Evolutionary conservation across 1,140 invertebrate species (phyloP).

Genomic region (Rhysida immarginata): DNA sequence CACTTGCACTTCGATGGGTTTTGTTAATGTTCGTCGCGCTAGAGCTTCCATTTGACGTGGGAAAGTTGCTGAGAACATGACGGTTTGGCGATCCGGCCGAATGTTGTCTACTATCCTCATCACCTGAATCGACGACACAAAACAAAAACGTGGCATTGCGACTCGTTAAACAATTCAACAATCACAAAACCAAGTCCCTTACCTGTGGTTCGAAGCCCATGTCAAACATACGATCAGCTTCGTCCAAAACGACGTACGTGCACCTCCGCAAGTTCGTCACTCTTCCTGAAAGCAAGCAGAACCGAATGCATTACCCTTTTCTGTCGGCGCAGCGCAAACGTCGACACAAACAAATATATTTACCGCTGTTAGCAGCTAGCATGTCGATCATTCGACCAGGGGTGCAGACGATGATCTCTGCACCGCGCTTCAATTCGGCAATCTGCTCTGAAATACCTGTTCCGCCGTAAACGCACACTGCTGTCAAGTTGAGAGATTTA

Average conservation of each 20-base stretch:
- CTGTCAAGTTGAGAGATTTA: slow-evolving; percentile 65
- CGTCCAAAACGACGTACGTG: slow-evolving; percentile 95
- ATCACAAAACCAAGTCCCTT: slow-evolving; percentile 14
- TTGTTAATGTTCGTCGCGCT: slow-evolving; percentile 78
- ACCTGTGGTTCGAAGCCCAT: slow-evolving; percentile 99
- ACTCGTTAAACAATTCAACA: not conserved
- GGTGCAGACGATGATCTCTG: slow-evolving; percentile 97
- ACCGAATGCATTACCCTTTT: slow-evolving; percentile 22
- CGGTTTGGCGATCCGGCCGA: slow-evolving; percentile 90
- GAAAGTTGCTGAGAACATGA: slow-evolving; percentile 98
- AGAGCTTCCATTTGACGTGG: slow-evolving; percentile 98
- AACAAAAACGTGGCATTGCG: slow-evolving; percentile 12
- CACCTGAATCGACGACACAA: slow-evolving; percentile 36
- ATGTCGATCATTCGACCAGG: slow-evolving; percentile 99
- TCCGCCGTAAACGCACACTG: slow-evolving; percentile 96
- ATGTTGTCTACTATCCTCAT: slow-evolving; percentile 97
- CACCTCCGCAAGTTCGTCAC: slow-evolving; percentile 92
- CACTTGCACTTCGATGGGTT: slow-evolving; percentile 96
- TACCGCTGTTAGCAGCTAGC: slow-evolving; percentile 91
- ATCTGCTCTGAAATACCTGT: slow-evolving; percentile 87
- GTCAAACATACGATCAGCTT: slow-evolving; percentile 99
- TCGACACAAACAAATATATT: slow-evolving; percentile 11
- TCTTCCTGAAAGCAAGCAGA: slow-evolving; percentile 37
- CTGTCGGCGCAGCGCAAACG: too few species aligned
- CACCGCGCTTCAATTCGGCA: slow-evolving; percentile 91